These are phyloP conservation scores for Perca fluviatilis DNA, from an alignment of 2,113 vertebrate genomes.

Conservation along the genomic window DNA sequence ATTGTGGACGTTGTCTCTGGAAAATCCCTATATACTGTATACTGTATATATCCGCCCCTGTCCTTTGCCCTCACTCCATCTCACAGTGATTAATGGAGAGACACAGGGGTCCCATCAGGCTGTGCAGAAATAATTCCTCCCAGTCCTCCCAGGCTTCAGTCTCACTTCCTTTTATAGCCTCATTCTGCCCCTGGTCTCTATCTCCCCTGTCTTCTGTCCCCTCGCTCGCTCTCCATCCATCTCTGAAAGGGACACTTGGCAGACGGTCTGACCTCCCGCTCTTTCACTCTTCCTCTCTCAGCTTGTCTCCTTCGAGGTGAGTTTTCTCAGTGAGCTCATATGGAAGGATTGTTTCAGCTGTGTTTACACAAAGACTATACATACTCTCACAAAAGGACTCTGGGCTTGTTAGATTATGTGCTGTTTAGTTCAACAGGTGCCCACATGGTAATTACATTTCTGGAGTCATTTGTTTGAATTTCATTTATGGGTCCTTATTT, in stretches of 20 bases:
- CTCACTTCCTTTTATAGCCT: slow-evolving; percentile 83
- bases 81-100: slow-evolving; percentile 65
- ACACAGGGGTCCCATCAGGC: slow-evolving; percentile 64
- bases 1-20: slow-evolving; percentile 39
- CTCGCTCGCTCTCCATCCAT: slow-evolving; percentile 42
- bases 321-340: slow-evolving; percentile 64
- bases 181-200: slow-evolving; percentile 51
- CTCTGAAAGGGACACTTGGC: slow-evolving; percentile 50
- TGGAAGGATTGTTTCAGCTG: slow-evolving; percentile 72
- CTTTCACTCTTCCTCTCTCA: slow-evolving; percentile 26
- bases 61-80: slow-evolving; percentile 49
- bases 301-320: slow-evolving; percentile 46
- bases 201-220: slow-evolving; percentile 55
- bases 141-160: slow-evolving; percentile 50
- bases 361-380: slow-evolving; percentile 62
- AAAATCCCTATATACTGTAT: slow-evolving; percentile 50
- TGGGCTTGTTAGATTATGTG: slow-evolving; percentile 3
- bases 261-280: slow-evolving; percentile 33
- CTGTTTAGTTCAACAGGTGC: slow-evolving; percentile 47
- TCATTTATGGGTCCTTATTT: not conserved
- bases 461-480: slow-evolving; percentile 48
- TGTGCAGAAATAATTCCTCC: slow-evolving; percentile 64
- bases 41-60: slow-evolving; percentile 19
- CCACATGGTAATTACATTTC: slow-evolving; percentile 1
- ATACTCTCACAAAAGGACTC: slow-evolving; percentile 31